Evolutionary conservation across 1,140 invertebrate genomes (phyloP), one percentile per base, ranked within the genome.

Genomic region (Drosophila sechellia): DNA sequence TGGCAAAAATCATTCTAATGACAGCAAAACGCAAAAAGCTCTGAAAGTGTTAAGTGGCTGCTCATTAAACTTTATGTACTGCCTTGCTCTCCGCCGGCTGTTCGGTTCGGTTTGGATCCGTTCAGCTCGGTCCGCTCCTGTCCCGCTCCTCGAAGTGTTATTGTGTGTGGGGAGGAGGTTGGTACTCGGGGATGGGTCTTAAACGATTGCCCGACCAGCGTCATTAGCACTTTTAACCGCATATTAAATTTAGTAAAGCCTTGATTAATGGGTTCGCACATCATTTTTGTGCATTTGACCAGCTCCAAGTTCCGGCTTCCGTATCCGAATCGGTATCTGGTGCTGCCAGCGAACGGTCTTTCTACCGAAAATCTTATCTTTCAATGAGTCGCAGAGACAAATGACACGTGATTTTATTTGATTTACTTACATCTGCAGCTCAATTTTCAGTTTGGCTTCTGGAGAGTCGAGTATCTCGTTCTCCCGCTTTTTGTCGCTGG

Each of bases 31-130:
- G 70, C 81, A 90, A 90, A 86, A 86, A 91, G 81, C 90, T 86
- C 78, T 57, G 65, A 91, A 87, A 91, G 83, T 91, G 90, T 89
- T 91, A 91, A 91, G 90, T 91, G 90, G 80, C 81, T 91, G 76
- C 90, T 91, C 90, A 91, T 90, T 91, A 91, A 91, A 91, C 77
- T 91, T 91, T 90, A 91, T 91, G 85, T 86, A 90, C 90, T 90
- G 65, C 65, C 46, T n/a, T 42, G 64, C 54, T 46, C 54, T 35
- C 60, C 71, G 55, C 45, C 65, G 48, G 37, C 22, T 48, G 31
- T 53, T 74, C 60, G 35, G 46, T 46, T 75, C 49, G 42, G 46
- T 49, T 56, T 22, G 31, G 42, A 34, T 61, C 52, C 37, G 27
- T 31, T 63, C 37, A 35, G 45, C n/a, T 20, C 48, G 35, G 64